Evolutionary conservation across 1,140 invertebrate species (phyloP), one percentile per base, ranked within the genome.

Genomic region (Druon quercuslanigerum): DNA sequence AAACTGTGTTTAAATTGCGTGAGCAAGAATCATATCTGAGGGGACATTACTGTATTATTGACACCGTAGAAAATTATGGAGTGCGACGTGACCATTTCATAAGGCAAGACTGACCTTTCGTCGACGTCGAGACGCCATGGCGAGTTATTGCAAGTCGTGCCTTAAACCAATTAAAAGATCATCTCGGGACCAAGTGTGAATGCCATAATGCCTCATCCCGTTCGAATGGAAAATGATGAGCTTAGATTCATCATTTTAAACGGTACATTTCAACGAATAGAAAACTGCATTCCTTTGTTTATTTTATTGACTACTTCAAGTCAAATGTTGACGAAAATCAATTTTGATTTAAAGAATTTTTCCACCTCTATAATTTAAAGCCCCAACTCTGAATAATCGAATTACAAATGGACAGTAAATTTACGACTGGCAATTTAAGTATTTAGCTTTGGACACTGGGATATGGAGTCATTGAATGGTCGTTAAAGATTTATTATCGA

Each of bases 111-210:
- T 83, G 78, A 84, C 82, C 82, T 80, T 82, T 82, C 82, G 81
- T 79, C 79, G 78, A 76, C 75, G 79, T 60, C 79, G 80, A 77
- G 76, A 81, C 82, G 75, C 19, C 77, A 76, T 54, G 57, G 78
- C 77, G 52, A 78, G 72, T 72, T 79, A 57, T 81, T 73, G 73
- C 80, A 79, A 75, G 75, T 75, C 57, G 76, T 78, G 76, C 79
- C 79, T 78, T 83, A 79, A 76, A 75, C 79, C 82, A 83, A 83
- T 83, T 83, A 83, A 83, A 83, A 81, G 76, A 75, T 80, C 75
- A 71, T 52, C 56, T 83, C 77, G 19, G 66, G 77, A 75, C 56
- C 50, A 74, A 75, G 78, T 73, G 75, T 75, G 77, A 74, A 75
- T 71, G 77, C 70, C 70, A 46, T 73, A 71, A 25, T 52, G 52